These are phyloP conservation scores for Hycleus phaleratus DNA, from an alignment of 1,140 invertebrate species.

Conservation along the genomic window DNA sequence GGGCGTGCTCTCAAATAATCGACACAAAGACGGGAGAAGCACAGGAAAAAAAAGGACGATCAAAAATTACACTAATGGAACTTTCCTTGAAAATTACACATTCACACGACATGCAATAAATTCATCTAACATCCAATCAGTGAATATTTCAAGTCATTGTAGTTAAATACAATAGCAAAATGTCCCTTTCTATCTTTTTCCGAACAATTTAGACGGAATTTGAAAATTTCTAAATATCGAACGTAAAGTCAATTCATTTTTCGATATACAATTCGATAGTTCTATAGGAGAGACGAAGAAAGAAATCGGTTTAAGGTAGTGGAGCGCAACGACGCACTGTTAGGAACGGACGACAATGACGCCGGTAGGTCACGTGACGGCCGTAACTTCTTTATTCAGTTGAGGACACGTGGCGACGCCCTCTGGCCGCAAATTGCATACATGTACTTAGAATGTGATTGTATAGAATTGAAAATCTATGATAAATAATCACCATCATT, in stretches of 20 bases:
- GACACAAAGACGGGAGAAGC: too few species aligned
- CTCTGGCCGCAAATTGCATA: constrained; percentile 38
- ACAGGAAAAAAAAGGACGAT: not conserved
- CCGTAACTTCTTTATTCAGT: constrained; percentile 35
- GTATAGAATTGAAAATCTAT: not conserved
- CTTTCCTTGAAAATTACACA: not conserved
- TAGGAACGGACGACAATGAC: not conserved
- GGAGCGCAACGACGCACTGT: constrained; percentile 24
- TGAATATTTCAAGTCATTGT: constrained; percentile 29
- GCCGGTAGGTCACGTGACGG: constrained; percentile 29
- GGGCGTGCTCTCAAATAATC: too few species aligned
- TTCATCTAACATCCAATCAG: constrained; percentile 16
- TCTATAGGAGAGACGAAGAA: not conserved
- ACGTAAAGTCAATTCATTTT: not conserved
- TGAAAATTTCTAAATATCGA: too few species aligned
- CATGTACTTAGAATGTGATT: constrained; percentile 22
- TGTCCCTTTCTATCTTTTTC: constrained; percentile 1
- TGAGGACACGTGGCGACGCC: constrained; percentile 38
- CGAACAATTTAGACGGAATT: not conserved
- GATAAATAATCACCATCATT: constrained; percentile 15
- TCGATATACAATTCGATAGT: not conserved
- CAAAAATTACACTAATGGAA: not conserved
- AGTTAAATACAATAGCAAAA: constrained; percentile 18
- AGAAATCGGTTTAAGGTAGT: constrained; percentile 18
- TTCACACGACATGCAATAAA: constrained; percentile 4